Evolutionary conservation across 2,113 vertebrate species (phyloP).

Genomic region (Apus apus): DNA sequence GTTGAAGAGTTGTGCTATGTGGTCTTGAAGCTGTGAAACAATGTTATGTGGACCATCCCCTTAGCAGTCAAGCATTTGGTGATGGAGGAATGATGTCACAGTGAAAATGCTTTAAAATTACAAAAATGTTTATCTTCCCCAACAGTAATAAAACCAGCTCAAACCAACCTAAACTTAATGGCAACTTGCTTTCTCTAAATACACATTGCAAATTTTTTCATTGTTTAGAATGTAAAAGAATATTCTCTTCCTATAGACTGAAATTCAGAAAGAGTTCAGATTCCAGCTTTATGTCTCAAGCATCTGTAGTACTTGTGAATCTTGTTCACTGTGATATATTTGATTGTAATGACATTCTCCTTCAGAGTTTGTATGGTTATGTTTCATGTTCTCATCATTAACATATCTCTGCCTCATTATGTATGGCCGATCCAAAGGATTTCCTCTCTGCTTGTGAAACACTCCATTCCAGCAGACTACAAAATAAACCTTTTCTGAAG

Average conservation of each 20-base stretch:
- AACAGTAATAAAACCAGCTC: neutral
- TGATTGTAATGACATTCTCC: neutral
- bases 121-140: neutral
- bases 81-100: neutral
- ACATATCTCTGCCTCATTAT: neutral
- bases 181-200: neutral
- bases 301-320: neutral
- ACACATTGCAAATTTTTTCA: neutral
- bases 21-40: neutral
- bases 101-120: neutral
- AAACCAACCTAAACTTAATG: neutral
- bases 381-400: constrained; percentile 38
- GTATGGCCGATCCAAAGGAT: neutral
- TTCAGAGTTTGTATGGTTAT: neutral
- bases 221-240: neutral
- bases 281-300: neutral
- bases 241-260: neutral
- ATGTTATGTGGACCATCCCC: neutral
- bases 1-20: neutral
- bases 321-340: neutral
- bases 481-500: neutral
- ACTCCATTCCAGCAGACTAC: neutral
- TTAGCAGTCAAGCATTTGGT: neutral
- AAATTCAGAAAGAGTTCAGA: neutral
- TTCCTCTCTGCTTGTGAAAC: neutral